phyloP scores from a whole-genome alignment of 2,888 invertebrate species.

The Globia sparganii region DNA sequence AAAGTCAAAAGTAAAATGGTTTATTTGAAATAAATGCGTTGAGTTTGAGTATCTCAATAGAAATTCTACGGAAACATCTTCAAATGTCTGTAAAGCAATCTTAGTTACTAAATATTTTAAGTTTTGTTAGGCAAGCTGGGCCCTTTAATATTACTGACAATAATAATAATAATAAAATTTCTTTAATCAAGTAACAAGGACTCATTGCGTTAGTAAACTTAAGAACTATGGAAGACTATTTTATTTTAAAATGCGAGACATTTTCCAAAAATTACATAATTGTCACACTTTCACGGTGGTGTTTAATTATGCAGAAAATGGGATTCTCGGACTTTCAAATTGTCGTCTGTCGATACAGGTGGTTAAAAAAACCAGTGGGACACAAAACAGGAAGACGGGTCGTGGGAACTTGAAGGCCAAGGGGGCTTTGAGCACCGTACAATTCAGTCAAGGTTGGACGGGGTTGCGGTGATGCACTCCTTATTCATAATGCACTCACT shows the following conservation, averaged over 20 bases:
- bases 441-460: constrained; percentile 15
- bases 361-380: not conserved
- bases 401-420: constrained; percentile 38
- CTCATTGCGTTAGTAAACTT: too few relatives aligned
- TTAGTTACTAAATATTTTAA: not conserved
- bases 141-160: too few relatives aligned
- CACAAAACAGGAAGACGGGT: constrained; percentile 12
- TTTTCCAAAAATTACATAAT: not conserved
- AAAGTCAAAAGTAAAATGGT: not conserved
- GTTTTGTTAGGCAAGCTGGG: too few relatives aligned
- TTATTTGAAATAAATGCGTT: not conserved
- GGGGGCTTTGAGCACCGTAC: not conserved
- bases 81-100: not conserved
- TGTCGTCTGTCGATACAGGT: not conserved
- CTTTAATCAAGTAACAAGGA: too few relatives aligned
- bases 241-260: too few relatives aligned
- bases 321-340: too few relatives aligned
- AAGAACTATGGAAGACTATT: too few relatives aligned
- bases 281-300: not conserved
- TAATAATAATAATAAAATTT: too few relatives aligned
- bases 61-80: not conserved
- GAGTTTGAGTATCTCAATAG: not conserved
- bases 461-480: constrained; percentile 6
- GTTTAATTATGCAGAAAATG: not conserved
- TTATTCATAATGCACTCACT: constrained; percentile 11